Base-by-base conservation (phyloP, 1,140 invertebrate species). In the Linepithema humile region DNA sequence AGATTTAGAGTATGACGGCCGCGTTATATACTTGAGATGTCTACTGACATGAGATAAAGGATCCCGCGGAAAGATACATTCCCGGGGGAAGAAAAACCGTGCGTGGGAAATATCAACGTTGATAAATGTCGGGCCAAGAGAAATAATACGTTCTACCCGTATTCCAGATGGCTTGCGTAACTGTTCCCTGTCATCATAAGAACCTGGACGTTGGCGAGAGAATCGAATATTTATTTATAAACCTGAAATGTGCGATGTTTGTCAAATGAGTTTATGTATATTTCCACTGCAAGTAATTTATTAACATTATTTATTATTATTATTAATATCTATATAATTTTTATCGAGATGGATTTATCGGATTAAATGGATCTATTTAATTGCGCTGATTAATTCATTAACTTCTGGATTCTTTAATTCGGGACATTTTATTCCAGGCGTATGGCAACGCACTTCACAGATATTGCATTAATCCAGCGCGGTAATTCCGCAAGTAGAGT, bases 81-180 rank as follows among this genome's bases (percentile, higher is more conserved):
- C 40, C 40, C 40, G n/a, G 23, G 23, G 20, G 15, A 55, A 38
- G 12, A 73, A 73, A 62, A 82, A 43, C 3, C 15, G 53, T 40
- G 17, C 20, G 55, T 60, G 38, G 70, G 59, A 74, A 74, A 50
- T 48, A 82, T 69, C 75, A 70, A 69, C 75, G 75, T 80, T 80
- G 75, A 80, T 57, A 70, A 80, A 80, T 80, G 74, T 65, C 73
- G 48, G 48, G 12, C 12, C 64, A 50, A 32, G 48, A 57, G 57
- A 48, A 57, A 77, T 73, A 40, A 26, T 17, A 50, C 67, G 10
- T 50, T 74, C n/a, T 74, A 74, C 38, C 38, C 29, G 23, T 40
- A 57, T 40, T 74, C 50, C 45, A 32, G 45, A 40, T 55, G 75
- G 62, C 35, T 69, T 60, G 45, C 23, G 57, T 62, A 74, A 74